Conservation (phyloP, 2,113 vertebrate species). For the Numida meleagris region DNA sequence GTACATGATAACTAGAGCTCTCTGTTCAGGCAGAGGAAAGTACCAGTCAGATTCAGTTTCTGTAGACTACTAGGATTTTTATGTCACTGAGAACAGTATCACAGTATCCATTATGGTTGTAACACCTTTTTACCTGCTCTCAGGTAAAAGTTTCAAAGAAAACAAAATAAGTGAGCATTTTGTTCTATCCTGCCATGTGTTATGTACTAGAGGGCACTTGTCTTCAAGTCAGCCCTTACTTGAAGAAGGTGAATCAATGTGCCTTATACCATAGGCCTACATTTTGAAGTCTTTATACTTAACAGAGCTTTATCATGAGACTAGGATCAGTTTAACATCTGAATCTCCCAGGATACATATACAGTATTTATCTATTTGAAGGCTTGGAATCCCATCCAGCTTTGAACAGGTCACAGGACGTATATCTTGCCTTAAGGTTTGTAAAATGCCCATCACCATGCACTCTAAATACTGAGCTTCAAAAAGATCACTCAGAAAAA, state of each 20-base stretch:
- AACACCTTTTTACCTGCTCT: not conserved
- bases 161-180: not conserved
- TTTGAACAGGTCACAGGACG: not conserved
- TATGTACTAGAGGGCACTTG: not conserved
- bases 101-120: not conserved
- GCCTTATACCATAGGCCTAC: not conserved
- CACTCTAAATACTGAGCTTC: not conserved
- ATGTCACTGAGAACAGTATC: not conserved
- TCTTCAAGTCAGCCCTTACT: not conserved
- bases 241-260: not conserved
- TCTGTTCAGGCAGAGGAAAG: not conserved
- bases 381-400: not conserved
- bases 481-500: not conserved
- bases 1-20: not conserved
- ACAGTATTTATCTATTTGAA: conserved; percentile 16
- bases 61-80: not conserved
- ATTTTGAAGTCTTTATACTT: not conserved
- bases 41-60: not conserved
- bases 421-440: not conserved
- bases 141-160: not conserved
- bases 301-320: not conserved
- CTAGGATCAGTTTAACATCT: not conserved
- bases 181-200: not conserved
- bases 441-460: not conserved
- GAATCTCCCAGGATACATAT: not conserved